Base-by-base conservation (phyloP, 1,140 invertebrate species). In the Elymnias hypermnestra region DNA sequence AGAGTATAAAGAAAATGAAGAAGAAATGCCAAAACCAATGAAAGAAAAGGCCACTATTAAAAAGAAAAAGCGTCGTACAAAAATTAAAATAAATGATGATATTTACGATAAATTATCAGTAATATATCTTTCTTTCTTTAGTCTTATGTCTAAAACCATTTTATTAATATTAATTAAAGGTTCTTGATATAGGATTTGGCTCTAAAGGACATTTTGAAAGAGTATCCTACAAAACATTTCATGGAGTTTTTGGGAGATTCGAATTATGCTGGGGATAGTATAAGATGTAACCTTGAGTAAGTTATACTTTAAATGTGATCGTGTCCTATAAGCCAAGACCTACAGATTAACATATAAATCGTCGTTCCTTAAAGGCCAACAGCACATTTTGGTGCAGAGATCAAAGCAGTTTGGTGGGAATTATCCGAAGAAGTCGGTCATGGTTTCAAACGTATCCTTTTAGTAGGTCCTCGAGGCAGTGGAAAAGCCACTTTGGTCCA, bases 401-500 rank as follows among this genome's bases (percentile, higher is more conserved):
- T 47, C 2, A 63, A 60, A 40, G 18, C 38, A 3, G n/a, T 68
- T 1, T 79, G 72, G 72, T 79, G 75, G 75, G 72, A 76, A 15
- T 63, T 31, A 26, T 72, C 72, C 25, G 38, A 55, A 3, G 65
- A 71, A 15, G 23, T 63, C 1, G 29, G 13, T 1, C 58, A 61
- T 3, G 66, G 71, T 0, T 58, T 51, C 17, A 57, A 53, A 14
- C 57, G 45, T 28, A 53, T 71, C 2, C 36, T 81, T 17, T 14
- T 77, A 4, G 63, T 77, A 5, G 76, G 76, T 13, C 63, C 73
- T 1, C 33, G 13, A 19, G 43, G 39, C 4, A 53, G 63, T 19
- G 76, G 73, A 0, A 76, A 67, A 41, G 62, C 58, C 3, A 57
- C 25, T 6, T 43, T 81, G 10, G 67, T 77, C 0, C 43, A 75